Evolutionary conservation across 1,140 invertebrate genomes (phyloP), one percentile per base, ranked within the genome.

Genomic region (Dendroctonus ponderosae): DNA sequence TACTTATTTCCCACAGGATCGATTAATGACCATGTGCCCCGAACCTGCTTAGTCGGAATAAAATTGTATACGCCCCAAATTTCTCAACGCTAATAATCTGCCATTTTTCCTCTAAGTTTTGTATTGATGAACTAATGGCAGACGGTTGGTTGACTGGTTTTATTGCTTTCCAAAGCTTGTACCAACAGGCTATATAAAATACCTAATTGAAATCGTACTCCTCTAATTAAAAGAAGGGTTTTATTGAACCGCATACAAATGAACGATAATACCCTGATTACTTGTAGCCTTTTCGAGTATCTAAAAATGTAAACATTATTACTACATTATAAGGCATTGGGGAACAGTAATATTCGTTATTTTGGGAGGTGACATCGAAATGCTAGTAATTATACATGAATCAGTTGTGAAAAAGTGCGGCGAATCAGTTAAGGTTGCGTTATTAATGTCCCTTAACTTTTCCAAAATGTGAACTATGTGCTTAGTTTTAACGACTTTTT

Each of bases 261-360:
- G 9, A 51, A 15, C 9, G 1, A 11, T 0, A 51, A 8, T 8
- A 51, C 7, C 49, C 8, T 15, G 15, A 51, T 51, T 51, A 11
- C 7, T 12, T 12, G 15, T 8, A 51, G 15, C 15, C 15, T n/a
- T 60, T 49, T 50, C 39, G 12, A 37, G 12, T 38, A 14, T 49
- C 57, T 11, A 46, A 11, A 61, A 50, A n/a, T n/a, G n/a, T n/a
- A n/a, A n/a, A 61, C 39, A 51, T 61, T 61, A 61, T 60, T 60
- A 60, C 46, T 60, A 60, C 58, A 49, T 49, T 46, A 60, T 60
- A 60, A 60, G 58, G 58, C 58, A 60, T 60, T 60, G 58, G 58
- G 42, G 46, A 50, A 40, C 9, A 39, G 12, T 14, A 43, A 15
- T 46, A 12, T 14, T 58, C 26, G 40, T 37, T 46, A 46, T 12